These are phyloP conservation scores for Linnaemya vulpina DNA, from an alignment of 2,888 invertebrate species.

Conservation along the genomic window DNA sequence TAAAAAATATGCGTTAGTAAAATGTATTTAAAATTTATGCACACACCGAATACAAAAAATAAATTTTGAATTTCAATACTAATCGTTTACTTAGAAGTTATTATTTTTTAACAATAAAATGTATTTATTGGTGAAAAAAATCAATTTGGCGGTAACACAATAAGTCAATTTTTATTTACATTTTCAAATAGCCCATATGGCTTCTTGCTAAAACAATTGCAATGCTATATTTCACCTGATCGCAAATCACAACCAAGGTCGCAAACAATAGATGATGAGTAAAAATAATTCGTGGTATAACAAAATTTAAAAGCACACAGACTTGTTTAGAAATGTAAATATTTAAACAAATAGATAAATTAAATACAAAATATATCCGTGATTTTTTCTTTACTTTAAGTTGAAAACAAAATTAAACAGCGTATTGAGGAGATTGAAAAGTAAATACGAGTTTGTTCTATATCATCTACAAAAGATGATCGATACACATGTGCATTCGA, in stretches of 20 bases:
- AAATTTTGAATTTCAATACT: neutral
- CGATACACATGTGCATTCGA: neutral
- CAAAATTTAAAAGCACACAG: slow-evolving; percentile 41
- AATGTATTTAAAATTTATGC: neutral
- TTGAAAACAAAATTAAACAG: slow-evolving; percentile 29
- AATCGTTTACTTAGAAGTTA: neutral
- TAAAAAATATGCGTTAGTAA: neutral
- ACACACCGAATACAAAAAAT: neutral
- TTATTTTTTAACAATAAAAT: too few species aligned
- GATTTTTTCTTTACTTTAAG: slow-evolving; percentile 1
- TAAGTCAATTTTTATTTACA: neutral
- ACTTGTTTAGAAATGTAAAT: slow-evolving; percentile 67
- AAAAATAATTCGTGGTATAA: slow-evolving; percentile 27
- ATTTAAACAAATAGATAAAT: slow-evolving; percentile 69
- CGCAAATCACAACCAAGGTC: slow-evolving; percentile 51
- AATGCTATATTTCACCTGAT: slow-evolving; percentile 43
- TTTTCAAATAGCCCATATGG: neutral
- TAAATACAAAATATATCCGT: slow-evolving; percentile 40
- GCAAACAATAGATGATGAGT: slow-evolving; percentile 31
- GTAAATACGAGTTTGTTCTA: slow-evolving; percentile 18
- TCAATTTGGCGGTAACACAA: neutral
- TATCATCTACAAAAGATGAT: slow-evolving; percentile 19
- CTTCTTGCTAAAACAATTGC: slow-evolving; percentile 28
- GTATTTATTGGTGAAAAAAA: neutral
- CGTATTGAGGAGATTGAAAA: slow-evolving; percentile 26